phyloP scores from a whole-genome alignment of 2,113 vertebrate species.

The Gymnocephalus cernua region DNA sequence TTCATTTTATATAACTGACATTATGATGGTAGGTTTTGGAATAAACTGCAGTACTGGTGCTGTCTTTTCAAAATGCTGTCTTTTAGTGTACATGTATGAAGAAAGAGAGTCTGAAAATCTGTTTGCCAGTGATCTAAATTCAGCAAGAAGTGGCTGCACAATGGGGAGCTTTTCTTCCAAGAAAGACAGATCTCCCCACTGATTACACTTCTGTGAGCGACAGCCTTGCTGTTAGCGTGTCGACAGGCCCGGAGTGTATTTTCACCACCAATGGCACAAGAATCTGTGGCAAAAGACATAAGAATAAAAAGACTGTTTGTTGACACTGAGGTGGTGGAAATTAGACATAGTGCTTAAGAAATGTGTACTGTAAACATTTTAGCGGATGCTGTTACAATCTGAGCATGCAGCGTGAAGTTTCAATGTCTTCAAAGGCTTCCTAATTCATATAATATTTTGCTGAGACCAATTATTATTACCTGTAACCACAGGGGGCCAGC shows the following conservation, averaged over 20 bases:
- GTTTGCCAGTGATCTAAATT: constrained; percentile 58
- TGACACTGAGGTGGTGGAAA: not conserved
- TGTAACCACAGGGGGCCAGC: not conserved
- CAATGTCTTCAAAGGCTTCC: not conserved
- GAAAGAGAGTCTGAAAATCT: constrained; percentile 20
- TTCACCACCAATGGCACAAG: constrained; percentile 27
- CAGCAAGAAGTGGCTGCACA: constrained; percentile 41
- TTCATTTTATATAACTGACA: not conserved
- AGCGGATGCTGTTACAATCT: not conserved
- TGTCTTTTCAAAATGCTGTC: not conserved
- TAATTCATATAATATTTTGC: not conserved
- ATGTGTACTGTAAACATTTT: not conserved
- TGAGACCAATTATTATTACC: constrained; percentile 19
- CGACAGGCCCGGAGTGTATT: constrained; percentile 4
- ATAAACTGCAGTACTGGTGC: not conserved
- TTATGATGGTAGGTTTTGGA: not conserved
- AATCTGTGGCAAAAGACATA: constrained; percentile 1
- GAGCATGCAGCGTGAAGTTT: not conserved
- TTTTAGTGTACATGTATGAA: constrained; percentile 6
- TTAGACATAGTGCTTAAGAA: not conserved
- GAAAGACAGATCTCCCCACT: constrained; percentile 54
- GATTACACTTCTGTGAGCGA: constrained; percentile 46
- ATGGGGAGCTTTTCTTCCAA: constrained; percentile 43
- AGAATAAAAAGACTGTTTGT: constrained; percentile 7
- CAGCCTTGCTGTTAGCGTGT: constrained; percentile 48